Percentiles rank a stretch among this genome's conserved stretches.
These are phyloP conservation scores for Campoplex capitator DNA, from an alignment of 2,888 invertebrate species.

Conservation along the genomic window DNA sequence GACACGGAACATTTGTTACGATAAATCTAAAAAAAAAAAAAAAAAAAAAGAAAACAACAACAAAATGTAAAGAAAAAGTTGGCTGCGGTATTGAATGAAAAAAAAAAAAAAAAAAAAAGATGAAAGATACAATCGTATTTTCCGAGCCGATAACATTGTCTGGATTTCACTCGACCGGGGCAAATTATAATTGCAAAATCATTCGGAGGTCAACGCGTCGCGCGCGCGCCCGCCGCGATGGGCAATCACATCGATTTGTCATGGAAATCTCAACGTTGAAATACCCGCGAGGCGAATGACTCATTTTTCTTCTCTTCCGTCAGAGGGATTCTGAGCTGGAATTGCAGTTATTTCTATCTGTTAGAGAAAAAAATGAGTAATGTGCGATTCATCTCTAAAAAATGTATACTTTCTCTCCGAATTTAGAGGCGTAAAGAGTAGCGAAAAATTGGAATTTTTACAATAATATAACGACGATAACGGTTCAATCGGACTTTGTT, in stretches of 20 bases:
- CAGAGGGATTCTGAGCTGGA: constrained; percentile 22
- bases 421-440: neutral
- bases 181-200: constrained; percentile 53
- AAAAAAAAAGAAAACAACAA: neutral
- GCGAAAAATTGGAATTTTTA: neutral
- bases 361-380: constrained; percentile 38
- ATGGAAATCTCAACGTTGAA: constrained; percentile 55
- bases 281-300: constrained; percentile 49
- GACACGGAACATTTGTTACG: constrained; percentile 47
- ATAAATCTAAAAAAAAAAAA: constrained; percentile 25
- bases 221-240: neutral
- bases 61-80: constrained; percentile 15
- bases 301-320: constrained; percentile 56
- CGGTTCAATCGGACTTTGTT: neutral
- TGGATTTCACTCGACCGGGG: constrained; percentile 22
- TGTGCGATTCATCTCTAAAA: constrained; percentile 49
- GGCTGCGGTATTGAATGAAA: constrained; percentile 5
- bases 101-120: neutral
- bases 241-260: constrained; percentile 58
- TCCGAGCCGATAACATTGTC: neutral
- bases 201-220: constrained; percentile 20
- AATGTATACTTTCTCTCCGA: constrained; percentile 2
- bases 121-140: neutral
- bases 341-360: constrained; percentile 6
- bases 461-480: neutral